phyloP scores from a whole-genome alignment of 1,140 invertebrate genomes.

The Eriocheir sinensis region DNA sequence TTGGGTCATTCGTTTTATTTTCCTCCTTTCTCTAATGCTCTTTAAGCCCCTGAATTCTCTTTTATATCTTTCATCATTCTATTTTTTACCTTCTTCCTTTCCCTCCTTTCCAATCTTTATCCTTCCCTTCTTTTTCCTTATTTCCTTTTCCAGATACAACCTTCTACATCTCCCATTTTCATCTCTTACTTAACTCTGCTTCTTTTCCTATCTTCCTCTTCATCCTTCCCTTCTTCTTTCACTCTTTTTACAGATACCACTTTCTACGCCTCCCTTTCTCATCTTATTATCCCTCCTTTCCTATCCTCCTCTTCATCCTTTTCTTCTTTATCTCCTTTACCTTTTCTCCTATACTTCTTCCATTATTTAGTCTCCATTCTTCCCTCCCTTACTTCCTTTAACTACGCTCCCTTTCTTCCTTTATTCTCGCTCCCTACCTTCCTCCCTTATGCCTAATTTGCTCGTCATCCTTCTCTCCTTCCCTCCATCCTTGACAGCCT shows the following conservation, averaged over 20 bases:
- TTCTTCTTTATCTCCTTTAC: no score
- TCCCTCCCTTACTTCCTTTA: no score
- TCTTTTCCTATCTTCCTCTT: no score
- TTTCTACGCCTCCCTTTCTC: neutral
- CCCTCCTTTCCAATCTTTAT: neutral
- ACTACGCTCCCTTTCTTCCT: no score
- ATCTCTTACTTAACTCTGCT: no score
- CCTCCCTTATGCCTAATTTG: no score
- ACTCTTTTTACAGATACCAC: neutral
- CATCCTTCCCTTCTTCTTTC: neutral
- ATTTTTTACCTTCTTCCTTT: neutral
- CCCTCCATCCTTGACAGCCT: neutral
- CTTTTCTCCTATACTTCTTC: no score
- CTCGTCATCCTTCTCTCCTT: no score
- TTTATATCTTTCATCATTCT: neutral
- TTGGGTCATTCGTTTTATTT: neutral
- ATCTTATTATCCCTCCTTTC: neutral
- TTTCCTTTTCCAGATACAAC: no score
- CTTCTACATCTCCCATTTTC: no score
- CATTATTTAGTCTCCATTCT: no score
- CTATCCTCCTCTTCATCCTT: neutral
- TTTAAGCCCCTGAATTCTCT: neutral
- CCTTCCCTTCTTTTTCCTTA: neutral
- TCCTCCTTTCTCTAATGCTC: neutral
- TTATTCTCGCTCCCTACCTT: no score